Evolutionary conservation across 2,113 vertebrate genomes (phyloP).

Genomic region (Hemicordylus capensis): DNA sequence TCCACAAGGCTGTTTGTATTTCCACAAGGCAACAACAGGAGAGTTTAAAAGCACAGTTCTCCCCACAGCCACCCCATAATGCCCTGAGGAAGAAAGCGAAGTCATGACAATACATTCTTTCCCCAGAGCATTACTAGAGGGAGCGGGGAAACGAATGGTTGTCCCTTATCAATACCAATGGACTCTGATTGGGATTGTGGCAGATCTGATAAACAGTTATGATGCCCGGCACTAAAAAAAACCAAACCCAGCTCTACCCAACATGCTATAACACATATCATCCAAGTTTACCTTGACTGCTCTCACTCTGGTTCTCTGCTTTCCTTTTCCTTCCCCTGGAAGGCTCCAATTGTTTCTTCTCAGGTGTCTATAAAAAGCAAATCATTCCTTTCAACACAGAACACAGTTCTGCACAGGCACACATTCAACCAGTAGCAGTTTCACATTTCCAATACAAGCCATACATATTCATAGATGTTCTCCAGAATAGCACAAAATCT

Average conservation of each 20-base stretch:
- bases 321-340: constrained; percentile 96
- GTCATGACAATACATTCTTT: too few relatives aligned
- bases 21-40: too few relatives aligned
- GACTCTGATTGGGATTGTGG: too few relatives aligned
- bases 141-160: too few relatives aligned
- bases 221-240: too few relatives aligned
- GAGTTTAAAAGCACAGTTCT: too few relatives aligned
- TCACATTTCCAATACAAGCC: neutral
- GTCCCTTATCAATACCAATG: too few relatives aligned
- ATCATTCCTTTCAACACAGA: constrained; percentile 40
- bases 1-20: neutral
- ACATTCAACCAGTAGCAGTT: neutral
- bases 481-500: neutral
- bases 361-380: constrained; percentile 87
- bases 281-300: constrained; percentile 90
- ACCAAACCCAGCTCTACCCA: too few relatives aligned
- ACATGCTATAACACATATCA: neutral
- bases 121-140: too few relatives aligned
- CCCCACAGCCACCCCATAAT: too few relatives aligned
- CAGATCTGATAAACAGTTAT: neutral
- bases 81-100: too few relatives aligned
- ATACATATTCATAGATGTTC: neutral
- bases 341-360: constrained; percentile 95
- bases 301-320: constrained; percentile 96
- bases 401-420: neutral